Evolutionary conservation across 2,888 invertebrate species (phyloP).

Genomic region (Ormyrus labotus): DNA sequence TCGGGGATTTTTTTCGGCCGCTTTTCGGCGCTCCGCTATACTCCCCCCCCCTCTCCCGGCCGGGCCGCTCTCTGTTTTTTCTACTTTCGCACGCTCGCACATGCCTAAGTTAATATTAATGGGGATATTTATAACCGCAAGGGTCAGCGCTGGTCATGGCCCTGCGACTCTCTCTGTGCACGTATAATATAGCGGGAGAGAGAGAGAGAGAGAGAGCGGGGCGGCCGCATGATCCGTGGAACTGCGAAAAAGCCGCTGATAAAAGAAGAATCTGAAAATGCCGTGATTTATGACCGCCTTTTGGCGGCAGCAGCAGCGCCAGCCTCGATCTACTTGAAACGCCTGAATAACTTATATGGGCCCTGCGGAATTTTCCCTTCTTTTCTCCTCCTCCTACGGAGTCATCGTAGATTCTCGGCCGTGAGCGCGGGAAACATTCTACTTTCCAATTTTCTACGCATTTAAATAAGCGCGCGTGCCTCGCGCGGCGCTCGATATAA

Average conservation of each 20-base stretch:
- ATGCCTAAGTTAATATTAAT: conserved; percentile 75
- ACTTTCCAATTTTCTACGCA: conserved; percentile 18
- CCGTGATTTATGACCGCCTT: conserved; percentile 71
- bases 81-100: conserved; percentile 68
- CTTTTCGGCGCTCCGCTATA: neutral
- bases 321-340: conserved; percentile 62
- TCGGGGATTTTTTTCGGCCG: conserved; percentile 69
- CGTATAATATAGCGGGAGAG: too few relatives aligned
- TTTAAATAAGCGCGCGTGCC: neutral
- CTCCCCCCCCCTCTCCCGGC: too few relatives aligned
- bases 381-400: neutral
- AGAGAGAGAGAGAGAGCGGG: too few relatives aligned
- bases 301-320: conserved; percentile 56
- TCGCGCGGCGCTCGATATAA: neutral
- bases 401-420: neutral
- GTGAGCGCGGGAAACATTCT: neutral
- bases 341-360: conserved; percentile 68
- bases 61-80: conserved; percentile 55
- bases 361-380: neutral
- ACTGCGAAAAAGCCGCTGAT: conserved; percentile 66
- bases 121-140: conserved; percentile 74
- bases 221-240: neutral
- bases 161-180: neutral
- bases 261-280: conserved; percentile 74
- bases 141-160: conserved; percentile 58